Percentiles rank a stretch among this genome's conserved stretches.
phyloP scores from a whole-genome alignment of 2,888 invertebrate genomes.

The Laothoe populi region DNA sequence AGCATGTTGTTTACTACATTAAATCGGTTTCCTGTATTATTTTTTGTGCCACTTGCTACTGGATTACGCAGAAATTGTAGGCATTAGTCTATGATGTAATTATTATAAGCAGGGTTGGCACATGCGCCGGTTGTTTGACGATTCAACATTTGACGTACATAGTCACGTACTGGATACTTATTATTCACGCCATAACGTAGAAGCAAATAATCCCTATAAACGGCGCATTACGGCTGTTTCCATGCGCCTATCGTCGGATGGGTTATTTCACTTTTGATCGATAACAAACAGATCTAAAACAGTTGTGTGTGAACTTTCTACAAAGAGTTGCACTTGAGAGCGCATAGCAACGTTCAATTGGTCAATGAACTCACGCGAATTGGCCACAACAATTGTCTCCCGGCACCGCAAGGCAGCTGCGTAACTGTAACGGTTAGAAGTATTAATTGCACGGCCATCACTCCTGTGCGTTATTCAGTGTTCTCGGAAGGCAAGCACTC shows the following conservation, averaged over 20 bases:
- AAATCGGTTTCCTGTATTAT: conserved; percentile 52
- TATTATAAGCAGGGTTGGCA: conserved; percentile 16
- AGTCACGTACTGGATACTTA: conserved; percentile 22
- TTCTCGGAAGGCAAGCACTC: conserved; percentile 23
- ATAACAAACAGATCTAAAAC: conserved; percentile 28
- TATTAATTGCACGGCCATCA: conserved; percentile 66
- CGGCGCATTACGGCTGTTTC: conserved; percentile 22
- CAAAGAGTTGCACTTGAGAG: conserved; percentile 45
- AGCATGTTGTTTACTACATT: conserved; percentile 43
- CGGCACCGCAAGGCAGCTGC: conserved; percentile 62
- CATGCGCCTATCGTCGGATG: conserved; percentile 19
- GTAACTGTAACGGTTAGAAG: conserved; percentile 58
- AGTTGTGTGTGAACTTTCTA: conserved; percentile 42
- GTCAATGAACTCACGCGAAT: conserved; percentile 73
- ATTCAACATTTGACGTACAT: conserved; percentile 22
- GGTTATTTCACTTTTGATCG: conserved; percentile 18
- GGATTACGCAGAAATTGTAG: conserved; percentile 23
- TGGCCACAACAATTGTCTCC: conserved; percentile 69
- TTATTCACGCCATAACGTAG: conserved; percentile 23
- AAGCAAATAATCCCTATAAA: conserved; percentile 24
- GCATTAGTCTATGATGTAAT: conserved; percentile 23
- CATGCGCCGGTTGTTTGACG: conserved; percentile 18
- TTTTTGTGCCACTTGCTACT: conserved; percentile 35
- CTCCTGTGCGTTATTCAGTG: conserved; percentile 51
- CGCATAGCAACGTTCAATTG: conserved; percentile 51